Percentiles rank a stretch among this genome's conserved stretches.
Conservation (phyloP, 2,888 invertebrate species). For the Aplocera efformata region DNA sequence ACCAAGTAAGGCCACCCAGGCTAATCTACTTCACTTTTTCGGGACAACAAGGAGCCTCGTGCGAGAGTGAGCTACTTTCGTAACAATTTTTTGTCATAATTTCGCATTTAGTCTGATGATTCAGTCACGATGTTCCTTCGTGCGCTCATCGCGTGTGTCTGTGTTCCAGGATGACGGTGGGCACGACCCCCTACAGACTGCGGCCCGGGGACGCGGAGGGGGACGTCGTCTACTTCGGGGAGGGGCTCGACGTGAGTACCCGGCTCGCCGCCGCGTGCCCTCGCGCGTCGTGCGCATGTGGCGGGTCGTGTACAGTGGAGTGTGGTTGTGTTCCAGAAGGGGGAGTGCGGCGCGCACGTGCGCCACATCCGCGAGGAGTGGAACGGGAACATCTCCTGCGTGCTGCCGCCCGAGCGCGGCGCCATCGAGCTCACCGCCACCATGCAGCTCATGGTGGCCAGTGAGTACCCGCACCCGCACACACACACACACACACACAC, state of each 20-base stretch:
- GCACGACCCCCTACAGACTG: slow-evolving; percentile 45
- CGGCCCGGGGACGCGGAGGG: slow-evolving; percentile 65
- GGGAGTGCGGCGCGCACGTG: slow-evolving; percentile 87
- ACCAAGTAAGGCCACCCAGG: too few species aligned
- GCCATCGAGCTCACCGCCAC: slow-evolving; percentile 79
- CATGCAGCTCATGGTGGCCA: slow-evolving; percentile 85
- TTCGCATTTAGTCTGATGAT: too few species aligned
- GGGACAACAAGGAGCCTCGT: too few species aligned
- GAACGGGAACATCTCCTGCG: slow-evolving; percentile 86
- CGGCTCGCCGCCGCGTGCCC: too few species aligned
- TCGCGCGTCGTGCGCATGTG: too few species aligned
- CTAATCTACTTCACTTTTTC: too few species aligned
- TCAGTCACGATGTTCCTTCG: too few species aligned
- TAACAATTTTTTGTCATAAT: too few species aligned
- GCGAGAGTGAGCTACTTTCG: too few species aligned
- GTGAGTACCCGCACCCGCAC: slow-evolving; percentile 75
- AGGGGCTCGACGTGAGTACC: slow-evolving; percentile 72
- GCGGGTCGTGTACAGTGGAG: too few species aligned
- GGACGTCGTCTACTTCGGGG: slow-evolving; percentile 76
- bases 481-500: neutral
- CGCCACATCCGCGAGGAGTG: slow-evolving; percentile 82
- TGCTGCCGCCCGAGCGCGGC: slow-evolving; percentile 80
- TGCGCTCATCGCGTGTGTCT: too few species aligned
- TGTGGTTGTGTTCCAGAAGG: slow-evolving; percentile 58
- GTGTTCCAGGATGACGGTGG: slow-evolving; percentile 57